Evolutionary conservation across 1,140 invertebrate genomes (phyloP), one percentile per base, ranked within the genome.

Genomic region (Bombus breviceps): DNA sequence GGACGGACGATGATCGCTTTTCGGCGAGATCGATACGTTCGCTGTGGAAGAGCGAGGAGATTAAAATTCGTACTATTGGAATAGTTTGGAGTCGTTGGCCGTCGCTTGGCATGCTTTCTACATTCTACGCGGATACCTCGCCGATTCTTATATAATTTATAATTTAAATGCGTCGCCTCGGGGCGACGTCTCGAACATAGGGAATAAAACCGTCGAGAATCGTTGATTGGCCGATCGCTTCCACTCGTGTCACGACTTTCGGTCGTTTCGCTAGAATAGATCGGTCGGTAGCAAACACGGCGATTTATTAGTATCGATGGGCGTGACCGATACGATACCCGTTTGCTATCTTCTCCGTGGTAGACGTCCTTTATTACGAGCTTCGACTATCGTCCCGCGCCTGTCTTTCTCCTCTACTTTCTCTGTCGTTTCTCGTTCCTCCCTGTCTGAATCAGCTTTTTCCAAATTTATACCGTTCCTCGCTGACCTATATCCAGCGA

Each of bases 291-390:
- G 74, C 81, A 13, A 53, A 15, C 34, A 12, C 28, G 53, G 22
- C 66, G 73, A 86, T 86, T 77, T 86, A 86, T 86, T 77, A 62
- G 66, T 83, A 86, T 86, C 80, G 81, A 86, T 86, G 85, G 85
- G 85, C 81, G 85, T 83, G 85, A 72, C 85, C 78, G 18, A 71
- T 68, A 18, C n/a, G 64, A 43, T 32, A 81, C 68, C 73, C 77
- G 73, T 81, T 81, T 34, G 57, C 76, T 86, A 69, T 69, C 82
- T 72, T 32, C 41, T 83, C 72, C 15, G 37, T 32, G 10, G 12
- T 37, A 28, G 9, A 34, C 25, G 43, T 83, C 12, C 81, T 69
- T 57, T 53, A 32, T 22, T 57, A n/a, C 81, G 1, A 71, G 62
- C 34, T 47, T 68, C 0, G 3, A 25, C 39, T 62, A 81, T 22